phyloP scores from a whole-genome alignment of 2,113 vertebrate genomes.

The Mola mola region DNA sequence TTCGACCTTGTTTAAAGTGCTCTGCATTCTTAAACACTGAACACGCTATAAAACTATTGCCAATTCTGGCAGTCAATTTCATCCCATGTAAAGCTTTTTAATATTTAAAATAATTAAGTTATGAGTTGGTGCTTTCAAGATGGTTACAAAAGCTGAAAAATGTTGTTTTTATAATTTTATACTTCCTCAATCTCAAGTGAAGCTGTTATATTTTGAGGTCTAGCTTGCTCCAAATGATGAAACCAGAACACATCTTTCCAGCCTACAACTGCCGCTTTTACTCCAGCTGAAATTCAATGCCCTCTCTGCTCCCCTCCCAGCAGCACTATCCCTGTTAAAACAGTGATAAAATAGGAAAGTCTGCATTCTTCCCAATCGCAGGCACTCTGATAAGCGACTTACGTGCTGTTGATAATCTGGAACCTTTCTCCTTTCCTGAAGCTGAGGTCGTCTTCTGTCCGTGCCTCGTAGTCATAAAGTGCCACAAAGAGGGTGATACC shows the following conservation, averaged over 20 bases:
- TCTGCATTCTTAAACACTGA: conserved; percentile 5
- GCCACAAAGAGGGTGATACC: conserved; percentile 98
- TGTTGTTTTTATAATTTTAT: conserved; percentile 14
- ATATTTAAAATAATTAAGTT: no score
- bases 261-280: conserved; percentile 3
- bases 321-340: neutral
- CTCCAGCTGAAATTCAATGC: conserved; percentile 9
- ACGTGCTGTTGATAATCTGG: conserved; percentile 99
- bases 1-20: conserved; percentile 8
- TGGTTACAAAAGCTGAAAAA: neutral
- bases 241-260: conserved; percentile 4
- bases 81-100: no score
- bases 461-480: conserved; percentile 96
- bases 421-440: conserved; percentile 98
- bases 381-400: conserved; percentile 76
- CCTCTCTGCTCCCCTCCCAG: neutral
- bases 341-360: conserved; percentile 7
- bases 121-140: neutral
- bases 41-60: neutral
- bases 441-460: conserved; percentile 97
- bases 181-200: neutral
- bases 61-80: neutral
- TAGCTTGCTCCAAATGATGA: conserved; percentile 2
- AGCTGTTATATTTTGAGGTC: conserved; percentile 9
- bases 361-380: neutral